Percentiles rank a stretch among this genome's conserved stretches.
Evolutionary conservation across 1,140 invertebrate genomes (phyloP).

Genomic region (Oscheius sp.): DNA sequence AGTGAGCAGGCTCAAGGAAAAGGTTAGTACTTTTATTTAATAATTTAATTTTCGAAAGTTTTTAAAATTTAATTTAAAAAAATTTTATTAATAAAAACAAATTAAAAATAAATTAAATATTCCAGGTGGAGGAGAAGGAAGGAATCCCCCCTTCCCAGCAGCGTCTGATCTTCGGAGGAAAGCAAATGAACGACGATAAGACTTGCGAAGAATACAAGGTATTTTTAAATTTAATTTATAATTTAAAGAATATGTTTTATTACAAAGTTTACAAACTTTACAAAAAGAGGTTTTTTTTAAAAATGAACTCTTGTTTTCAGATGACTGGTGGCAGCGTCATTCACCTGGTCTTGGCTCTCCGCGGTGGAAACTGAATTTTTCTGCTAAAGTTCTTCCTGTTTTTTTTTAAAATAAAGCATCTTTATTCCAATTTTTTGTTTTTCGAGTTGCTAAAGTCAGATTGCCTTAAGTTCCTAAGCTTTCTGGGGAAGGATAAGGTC

Average conservation of each 20-base stretch:
- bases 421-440: no score
- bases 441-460: no score
- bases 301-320: no score
- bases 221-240: not conserved
- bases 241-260: no score
- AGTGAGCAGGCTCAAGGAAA: constrained; percentile 97
- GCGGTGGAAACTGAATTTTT: constrained; percentile 66
- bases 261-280: no score
- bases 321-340: constrained; percentile 93
- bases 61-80: not conserved
- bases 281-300: no score
- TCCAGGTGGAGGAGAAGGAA: constrained; percentile 90
- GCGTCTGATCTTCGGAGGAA: constrained; percentile 95
- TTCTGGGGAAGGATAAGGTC: no score
- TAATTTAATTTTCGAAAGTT: constrained; percentile 21
- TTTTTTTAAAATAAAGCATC: no score
- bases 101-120: not conserved
- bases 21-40: constrained; percentile 65
- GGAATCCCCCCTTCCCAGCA: constrained; percentile 99
- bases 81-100: no score
- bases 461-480: no score
- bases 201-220: constrained; percentile 99
- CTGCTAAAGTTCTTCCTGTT: no score
- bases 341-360: constrained; percentile 92
- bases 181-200: constrained; percentile 99